Evolutionary conservation across 2,888 invertebrate genomes (phyloP).

Genomic region (Capitulum mitella): DNA sequence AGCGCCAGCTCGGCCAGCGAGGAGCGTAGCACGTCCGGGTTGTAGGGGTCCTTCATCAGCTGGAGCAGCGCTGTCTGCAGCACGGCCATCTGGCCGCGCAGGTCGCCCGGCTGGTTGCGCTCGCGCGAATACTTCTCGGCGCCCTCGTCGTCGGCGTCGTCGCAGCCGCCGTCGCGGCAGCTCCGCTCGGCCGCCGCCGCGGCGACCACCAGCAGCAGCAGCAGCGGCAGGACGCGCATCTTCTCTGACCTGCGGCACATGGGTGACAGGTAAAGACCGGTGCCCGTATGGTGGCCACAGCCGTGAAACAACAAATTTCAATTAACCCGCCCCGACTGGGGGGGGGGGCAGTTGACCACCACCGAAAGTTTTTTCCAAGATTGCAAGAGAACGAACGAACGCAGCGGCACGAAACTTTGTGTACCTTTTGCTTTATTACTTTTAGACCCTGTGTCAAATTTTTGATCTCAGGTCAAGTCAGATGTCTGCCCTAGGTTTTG

Average conservation of each 20-base stretch:
- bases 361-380: too few species aligned
- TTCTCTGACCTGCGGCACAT: background rate
- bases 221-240: background rate
- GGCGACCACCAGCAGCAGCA: background rate
- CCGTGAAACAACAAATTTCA: too few species aligned
- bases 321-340: too few species aligned
- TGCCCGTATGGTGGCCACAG: too few species aligned
- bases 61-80: conserved; percentile 5
- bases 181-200: background rate
- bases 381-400: too few species aligned
- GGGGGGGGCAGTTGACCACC: too few species aligned
- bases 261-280: too few species aligned
- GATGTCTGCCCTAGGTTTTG: too few species aligned
- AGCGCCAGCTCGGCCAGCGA: conserved; percentile 15
- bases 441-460: too few species aligned
- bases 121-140: conserved; percentile 22
- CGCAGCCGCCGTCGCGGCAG: background rate
- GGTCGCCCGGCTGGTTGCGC: background rate
- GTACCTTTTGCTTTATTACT: too few species aligned
- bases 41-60: conserved; percentile 23
- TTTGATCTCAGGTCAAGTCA: too few species aligned
- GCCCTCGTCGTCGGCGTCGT: background rate
- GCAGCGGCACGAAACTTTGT: too few species aligned
- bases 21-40: conserved; percentile 14
- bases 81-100: background rate